Evolutionary conservation across 2,113 vertebrate species (phyloP), one percentile per base, ranked within the genome.

Genomic region (Cromileptes altivelis): DNA sequence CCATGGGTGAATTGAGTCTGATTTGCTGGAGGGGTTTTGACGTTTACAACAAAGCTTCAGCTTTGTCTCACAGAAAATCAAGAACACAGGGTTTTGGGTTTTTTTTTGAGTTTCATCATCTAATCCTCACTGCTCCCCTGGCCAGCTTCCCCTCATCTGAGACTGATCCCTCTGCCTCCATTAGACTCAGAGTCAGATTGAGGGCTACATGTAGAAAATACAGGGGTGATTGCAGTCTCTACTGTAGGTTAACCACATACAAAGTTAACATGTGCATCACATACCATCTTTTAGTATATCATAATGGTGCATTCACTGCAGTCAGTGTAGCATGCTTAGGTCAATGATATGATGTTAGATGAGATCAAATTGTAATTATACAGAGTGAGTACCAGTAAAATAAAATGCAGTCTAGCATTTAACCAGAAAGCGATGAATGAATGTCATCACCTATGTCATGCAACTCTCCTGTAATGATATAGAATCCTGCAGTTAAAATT

Each of bases 1-100:
- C 6, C 58, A 21, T 2, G 53, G 69, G 40, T 23, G 49, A 55
- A 77, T 21, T 74, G 69, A 83, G 62, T 84, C 45, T 53, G 42
- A 81, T 50, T 71, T 73, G 73, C 73, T 62, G 3, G 60, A 68
- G 72, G n/a, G 70, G 19, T 33, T 76, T 64, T 69, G 56, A 63
- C 1, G 2, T 17, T 77, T 21, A 55, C 25, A 57, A 77, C 14
- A 37, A 57, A 84, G 50, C 62, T 71, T 45, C 57, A 47, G 60
- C 14, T 74, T 58, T 52, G 70, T 75, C 73, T 78, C 68, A 69
- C 75, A 72, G 55, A 85, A 70, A 81, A 60, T 70, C 68, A n/a
- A 23, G 47, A 76, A 45, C 45, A 73, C 45, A 37, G 19, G 11
- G 1, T 45, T 45, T 45, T 12, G 2, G 3, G 3, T 30, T 45